Evolutionary conservation across 2,888 invertebrate species (phyloP), one percentile per base, ranked within the genome.

Genomic region (Lutraria lutraria): DNA sequence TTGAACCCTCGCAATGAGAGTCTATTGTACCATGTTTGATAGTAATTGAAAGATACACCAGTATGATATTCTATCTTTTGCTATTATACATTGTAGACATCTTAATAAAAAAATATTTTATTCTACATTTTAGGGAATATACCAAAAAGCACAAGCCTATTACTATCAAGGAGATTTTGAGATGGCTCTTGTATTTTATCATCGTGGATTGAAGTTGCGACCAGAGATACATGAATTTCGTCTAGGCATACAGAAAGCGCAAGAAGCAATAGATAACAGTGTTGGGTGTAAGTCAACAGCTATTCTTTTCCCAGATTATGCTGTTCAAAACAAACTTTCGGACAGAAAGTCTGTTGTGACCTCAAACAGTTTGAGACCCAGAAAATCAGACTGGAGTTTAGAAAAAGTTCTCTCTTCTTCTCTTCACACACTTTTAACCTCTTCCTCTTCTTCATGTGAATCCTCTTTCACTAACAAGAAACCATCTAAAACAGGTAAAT

Each of bases 111-210:
- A 16, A 56, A 6, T 25, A 60, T 34, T 29, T 15, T 60, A 31
- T 60, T 29, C 31, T 83, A 25, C 10, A 15, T 63, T 88, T 79
- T 89, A 96, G 97, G 98, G 98, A 12, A 97, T 99, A 88, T 98
- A 98, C 95, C 98, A 98, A 96, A 99, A 99, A 97, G 99, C 99
- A 0, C 99, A 99, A 97, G 98, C 98, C 0, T 97, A 99, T 76
- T 99, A 99, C 97, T 98, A 98, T 96, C 97, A 98, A 86, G 99
- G 99, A 0, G 98, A 99, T 95, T 99, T 99, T 96, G 99, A 99
- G 96, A 98, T 99, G 97, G 98, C 99, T 93, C 97, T 99, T 52
- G 98, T 99, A 95, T 98, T 98, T 96, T 99, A 98, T 95, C 99
- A 99, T 96, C 97, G 99, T 43, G 99, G 99, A 0, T 97, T 98